Percentiles rank a stretch among this genome's conserved stretches.
Evolutionary conservation across 2,113 vertebrate genomes (phyloP).

Genomic region (Oreochromis niloticus): DNA sequence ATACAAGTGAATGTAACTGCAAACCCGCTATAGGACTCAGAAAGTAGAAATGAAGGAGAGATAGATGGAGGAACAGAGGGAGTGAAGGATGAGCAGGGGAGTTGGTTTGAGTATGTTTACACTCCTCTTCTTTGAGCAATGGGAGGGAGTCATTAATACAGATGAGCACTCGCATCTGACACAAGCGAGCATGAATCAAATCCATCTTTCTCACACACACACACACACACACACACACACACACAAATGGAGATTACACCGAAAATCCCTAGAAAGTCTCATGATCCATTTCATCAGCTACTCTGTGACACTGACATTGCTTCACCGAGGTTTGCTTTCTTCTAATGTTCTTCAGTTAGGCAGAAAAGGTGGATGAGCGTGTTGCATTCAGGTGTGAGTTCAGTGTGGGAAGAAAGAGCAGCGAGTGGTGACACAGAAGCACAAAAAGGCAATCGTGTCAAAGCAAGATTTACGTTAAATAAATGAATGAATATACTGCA

Average conservation of each 20-base stretch:
- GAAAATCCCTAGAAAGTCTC: background rate
- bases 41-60: background rate
- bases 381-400: background rate
- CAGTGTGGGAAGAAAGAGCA: background rate
- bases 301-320: background rate
- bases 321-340: background rate
- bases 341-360: background rate
- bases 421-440: background rate
- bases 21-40: background rate
- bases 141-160: conserved; percentile 24
- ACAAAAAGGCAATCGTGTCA: background rate
- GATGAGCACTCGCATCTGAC: conserved; percentile 14
- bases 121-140: conserved; percentile 11
- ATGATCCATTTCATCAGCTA: background rate
- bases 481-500: background rate
- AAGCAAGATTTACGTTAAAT: background rate
- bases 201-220: background rate
- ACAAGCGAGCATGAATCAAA: conserved; percentile 7
- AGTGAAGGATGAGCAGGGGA: background rate
- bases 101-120: background rate
- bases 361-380: background rate
- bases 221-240: background rate
- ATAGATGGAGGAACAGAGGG: background rate
- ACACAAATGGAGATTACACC: background rate
- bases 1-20: background rate